phyloP scores from a whole-genome alignment of 2,888 invertebrate species.

The Ectemnius cavifrons region DNA sequence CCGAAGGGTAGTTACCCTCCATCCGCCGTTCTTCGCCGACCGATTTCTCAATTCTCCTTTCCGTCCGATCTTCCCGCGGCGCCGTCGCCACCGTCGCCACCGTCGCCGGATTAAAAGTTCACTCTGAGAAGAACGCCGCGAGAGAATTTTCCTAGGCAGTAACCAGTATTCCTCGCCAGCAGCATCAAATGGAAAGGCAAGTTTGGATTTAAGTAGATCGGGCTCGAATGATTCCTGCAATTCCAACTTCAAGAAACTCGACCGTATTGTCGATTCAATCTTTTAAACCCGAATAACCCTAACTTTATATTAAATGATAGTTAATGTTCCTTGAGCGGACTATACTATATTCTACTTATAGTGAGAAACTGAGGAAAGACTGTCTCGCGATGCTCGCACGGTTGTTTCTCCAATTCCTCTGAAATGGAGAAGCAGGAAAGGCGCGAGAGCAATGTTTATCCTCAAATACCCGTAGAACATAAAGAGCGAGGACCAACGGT shows the following conservation, averaged over 20 bases:
- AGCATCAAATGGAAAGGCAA: slow-evolving; percentile 5
- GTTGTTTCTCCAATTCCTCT: too few species aligned
- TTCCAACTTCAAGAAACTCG: not conserved
- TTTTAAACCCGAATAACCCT: too few species aligned
- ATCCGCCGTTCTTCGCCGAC: slow-evolving; percentile 2
- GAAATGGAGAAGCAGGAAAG: not conserved
- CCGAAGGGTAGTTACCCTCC: slow-evolving; percentile 39
- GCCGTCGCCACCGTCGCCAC: not conserved
- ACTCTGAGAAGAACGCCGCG: not conserved
- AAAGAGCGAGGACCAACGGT: not conserved
- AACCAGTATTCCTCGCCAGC: not conserved
- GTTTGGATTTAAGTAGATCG: not conserved
- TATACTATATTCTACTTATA: too few species aligned
- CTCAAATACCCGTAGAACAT: not conserved
- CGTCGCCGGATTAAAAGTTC: slow-evolving; percentile 41
- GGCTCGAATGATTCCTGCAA: not conserved
- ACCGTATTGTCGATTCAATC: too few species aligned
- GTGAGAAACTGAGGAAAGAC: too few species aligned
- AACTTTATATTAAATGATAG: too few species aligned
- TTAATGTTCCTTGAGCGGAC: too few species aligned
- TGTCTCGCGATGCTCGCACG: too few species aligned
- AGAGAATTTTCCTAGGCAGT: not conserved
- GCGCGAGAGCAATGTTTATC: not conserved
- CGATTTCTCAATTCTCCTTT: slow-evolving; percentile 38
- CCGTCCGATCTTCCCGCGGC: slow-evolving; percentile 16